These are phyloP conservation scores for Catharus fuscescens DNA, from an alignment of 2,113 vertebrate species.

Conservation along the genomic window DNA sequence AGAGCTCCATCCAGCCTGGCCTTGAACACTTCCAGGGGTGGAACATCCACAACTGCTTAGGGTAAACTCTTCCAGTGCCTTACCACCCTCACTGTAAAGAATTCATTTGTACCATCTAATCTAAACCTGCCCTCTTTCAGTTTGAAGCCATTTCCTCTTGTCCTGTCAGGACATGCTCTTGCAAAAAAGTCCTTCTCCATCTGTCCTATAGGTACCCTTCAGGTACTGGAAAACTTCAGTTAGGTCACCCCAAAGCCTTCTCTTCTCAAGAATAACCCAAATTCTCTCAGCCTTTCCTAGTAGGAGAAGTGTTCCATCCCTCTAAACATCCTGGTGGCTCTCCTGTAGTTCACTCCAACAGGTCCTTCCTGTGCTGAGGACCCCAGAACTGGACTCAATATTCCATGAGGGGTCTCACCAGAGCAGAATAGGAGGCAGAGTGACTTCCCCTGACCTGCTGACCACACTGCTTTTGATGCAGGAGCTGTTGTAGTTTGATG, in stretches of 20 bases:
- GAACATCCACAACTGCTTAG: background rate
- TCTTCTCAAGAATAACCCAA: background rate
- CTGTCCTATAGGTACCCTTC: background rate
- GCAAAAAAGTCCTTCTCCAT: background rate
- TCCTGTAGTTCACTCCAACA: background rate
- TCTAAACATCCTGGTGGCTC: background rate
- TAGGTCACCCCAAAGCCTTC: background rate
- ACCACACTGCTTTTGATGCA: background rate
- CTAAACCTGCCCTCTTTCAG: background rate
- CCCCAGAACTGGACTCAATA: background rate
- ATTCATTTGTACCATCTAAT: background rate
- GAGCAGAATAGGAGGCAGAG: background rate
- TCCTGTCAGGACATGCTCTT: background rate
- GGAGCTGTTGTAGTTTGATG: background rate
- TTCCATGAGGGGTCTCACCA: background rate
- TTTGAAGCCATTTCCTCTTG: background rate
- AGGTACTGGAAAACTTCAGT: background rate
- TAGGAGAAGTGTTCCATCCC: background rate
- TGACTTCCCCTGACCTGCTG: background rate
- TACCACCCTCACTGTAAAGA: background rate
- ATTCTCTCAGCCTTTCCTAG: background rate
- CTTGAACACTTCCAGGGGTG: background rate
- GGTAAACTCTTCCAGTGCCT: background rate
- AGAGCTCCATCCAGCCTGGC: background rate
- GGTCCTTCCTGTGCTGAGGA: background rate